Percentiles rank a stretch among this genome's conserved stretches.
phyloP scores from a whole-genome alignment of 2,797 vertebrate species.

The Loris lydekkerianus region DNA sequence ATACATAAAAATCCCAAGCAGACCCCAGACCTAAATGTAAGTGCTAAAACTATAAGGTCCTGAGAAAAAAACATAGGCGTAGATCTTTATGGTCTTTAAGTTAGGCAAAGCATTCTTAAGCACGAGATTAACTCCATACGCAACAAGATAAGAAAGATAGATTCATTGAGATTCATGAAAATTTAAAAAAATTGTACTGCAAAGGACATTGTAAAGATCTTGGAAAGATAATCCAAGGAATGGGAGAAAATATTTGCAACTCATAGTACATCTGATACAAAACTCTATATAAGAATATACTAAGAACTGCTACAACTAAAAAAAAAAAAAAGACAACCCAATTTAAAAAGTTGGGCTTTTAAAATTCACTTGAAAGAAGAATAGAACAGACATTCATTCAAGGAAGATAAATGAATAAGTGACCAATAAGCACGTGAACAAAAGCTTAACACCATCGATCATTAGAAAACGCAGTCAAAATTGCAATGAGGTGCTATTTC shows the following conservation, averaged over 20 bases:
- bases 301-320: neutral
- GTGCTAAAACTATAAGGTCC: neutral
- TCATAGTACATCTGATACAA: neutral
- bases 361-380: neutral
- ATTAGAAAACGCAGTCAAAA: constrained; percentile 15
- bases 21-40: neutral
- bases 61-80: constrained; percentile 5
- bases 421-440: neutral
- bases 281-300: neutral
- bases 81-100: neutral
- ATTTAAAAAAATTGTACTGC: neutral
- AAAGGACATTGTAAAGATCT: neutral
- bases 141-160: neutral
- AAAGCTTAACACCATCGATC: neutral
- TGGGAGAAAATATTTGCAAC: constrained; percentile 40
- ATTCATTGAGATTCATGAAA: neutral
- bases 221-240: neutral
- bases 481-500: neutral
- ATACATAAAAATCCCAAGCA: neutral
- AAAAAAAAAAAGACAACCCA: constrained; percentile 35
- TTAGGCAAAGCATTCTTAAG: constrained; percentile 21
- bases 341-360: neutral
- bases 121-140: neutral
- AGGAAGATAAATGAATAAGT: neutral
- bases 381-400: neutral